Conservation (phyloP, 2,113 vertebrate species). For the Sinocyclocheilus maitianheensis region DNA sequence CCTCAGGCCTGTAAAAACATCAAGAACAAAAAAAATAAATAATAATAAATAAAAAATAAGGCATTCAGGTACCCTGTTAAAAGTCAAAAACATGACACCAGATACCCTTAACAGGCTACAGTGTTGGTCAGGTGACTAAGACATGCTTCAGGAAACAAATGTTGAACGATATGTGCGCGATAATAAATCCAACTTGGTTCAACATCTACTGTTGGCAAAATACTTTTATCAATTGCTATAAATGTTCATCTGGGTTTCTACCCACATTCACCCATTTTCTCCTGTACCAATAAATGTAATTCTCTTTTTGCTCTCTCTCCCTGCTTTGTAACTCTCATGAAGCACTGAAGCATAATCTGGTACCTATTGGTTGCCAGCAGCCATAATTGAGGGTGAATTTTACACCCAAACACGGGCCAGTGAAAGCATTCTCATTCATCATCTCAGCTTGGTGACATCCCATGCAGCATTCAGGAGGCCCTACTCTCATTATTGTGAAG, state of each 20-base stretch:
- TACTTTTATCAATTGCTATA: slow-evolving; percentile 3
- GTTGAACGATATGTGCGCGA: background rate
- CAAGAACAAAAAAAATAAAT: slow-evolving; percentile 51
- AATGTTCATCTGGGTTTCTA: slow-evolving; percentile 23
- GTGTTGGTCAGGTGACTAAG: background rate
- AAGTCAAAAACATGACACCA: background rate
- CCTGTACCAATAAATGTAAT: slow-evolving; percentile 18
- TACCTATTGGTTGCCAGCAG: slow-evolving; percentile 36
- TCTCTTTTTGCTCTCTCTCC: background rate
- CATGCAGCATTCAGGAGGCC: slow-evolving; percentile 27
- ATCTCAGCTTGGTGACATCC: slow-evolving; percentile 44
- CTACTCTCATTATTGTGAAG: slow-evolving; percentile 13
- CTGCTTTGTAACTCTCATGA: slow-evolving; percentile 14
- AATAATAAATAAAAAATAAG: no score
- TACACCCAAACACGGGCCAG: slow-evolving; percentile 14
- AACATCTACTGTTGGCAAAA: slow-evolving; percentile 14
- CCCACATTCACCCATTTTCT: background rate
- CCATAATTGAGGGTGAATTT: slow-evolving; percentile 41
- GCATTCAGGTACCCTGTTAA: background rate
- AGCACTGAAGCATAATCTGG: slow-evolving; percentile 30
- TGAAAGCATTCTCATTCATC: slow-evolving; percentile 43
- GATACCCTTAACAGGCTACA: background rate
- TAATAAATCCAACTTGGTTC: slow-evolving; percentile 10
- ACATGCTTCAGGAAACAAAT: background rate
- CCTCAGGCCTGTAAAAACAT: slow-evolving; percentile 76